These are phyloP conservation scores for Psettodes erumei DNA, from an alignment of 2,113 vertebrate species.

Conservation along the genomic window DNA sequence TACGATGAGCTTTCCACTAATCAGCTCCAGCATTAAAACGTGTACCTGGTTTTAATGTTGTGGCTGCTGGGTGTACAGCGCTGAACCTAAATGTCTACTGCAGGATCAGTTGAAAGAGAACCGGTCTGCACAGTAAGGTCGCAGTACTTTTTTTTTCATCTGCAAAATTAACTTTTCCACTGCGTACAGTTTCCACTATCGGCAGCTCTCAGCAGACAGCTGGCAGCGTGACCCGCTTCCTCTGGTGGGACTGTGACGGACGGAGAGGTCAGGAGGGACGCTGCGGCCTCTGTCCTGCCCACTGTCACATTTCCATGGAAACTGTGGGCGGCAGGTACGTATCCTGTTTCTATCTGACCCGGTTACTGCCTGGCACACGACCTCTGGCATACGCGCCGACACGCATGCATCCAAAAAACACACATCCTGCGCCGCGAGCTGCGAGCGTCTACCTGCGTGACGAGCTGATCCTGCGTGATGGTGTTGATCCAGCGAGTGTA, in stretches of 20 bases:
- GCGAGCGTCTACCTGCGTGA: constrained; percentile 87
- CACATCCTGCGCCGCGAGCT: not conserved
- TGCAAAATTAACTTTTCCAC: constrained; percentile 33
- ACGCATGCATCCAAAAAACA: not conserved
- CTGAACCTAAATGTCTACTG: not conserved
- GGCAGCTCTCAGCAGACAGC: constrained; percentile 9
- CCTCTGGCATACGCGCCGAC: constrained; percentile 41
- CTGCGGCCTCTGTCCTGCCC: constrained; percentile 20
- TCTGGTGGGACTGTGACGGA: constrained; percentile 38
- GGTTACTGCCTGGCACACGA: constrained; percentile 67
- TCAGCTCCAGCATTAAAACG: too few species aligned
- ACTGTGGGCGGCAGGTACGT: constrained; percentile 66
- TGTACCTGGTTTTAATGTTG: too few species aligned
- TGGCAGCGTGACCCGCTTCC: constrained; percentile 59
- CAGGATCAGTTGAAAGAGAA: constrained; percentile 6
- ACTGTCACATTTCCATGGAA: constrained; percentile 72
- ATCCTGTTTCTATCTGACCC: constrained; percentile 77
- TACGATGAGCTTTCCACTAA: not conserved
- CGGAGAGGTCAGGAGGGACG: constrained; percentile 44
- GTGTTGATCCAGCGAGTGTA: constrained; percentile 96
- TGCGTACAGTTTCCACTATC: constrained; percentile 38
- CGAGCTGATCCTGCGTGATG: constrained; percentile 86
- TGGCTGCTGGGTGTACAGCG: too few species aligned
- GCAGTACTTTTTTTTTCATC: constrained; percentile 1
- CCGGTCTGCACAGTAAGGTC: not conserved